Base-by-base conservation (phyloP, 2,113 vertebrate genomes). In the Machaerirhynchus nigripectus region DNA sequence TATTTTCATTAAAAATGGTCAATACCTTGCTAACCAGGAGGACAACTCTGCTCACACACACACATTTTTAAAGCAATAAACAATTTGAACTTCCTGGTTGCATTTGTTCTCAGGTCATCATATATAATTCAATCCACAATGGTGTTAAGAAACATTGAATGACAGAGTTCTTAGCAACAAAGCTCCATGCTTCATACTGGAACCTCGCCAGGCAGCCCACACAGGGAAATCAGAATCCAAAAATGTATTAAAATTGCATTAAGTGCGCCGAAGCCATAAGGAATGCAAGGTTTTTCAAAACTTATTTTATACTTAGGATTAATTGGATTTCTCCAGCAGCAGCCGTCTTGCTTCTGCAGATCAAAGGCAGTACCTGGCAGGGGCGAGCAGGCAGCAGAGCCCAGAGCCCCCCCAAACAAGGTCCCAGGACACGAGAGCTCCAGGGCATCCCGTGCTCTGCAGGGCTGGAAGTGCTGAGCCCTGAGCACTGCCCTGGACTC, bases 301-400 rank as follows among this genome's bases (percentile, higher is more conserved):
- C 9, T 7, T 49, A 33, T 68, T 71, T 93, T 56, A 16, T 57
- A 67, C 89, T 61, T 88, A 22, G 56, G 49, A 40, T 24, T 49
- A 92, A 73, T 56, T 65, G 28, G 59, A 49, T 80, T 89, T 89
- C 59, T 95, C 50, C 40, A 40, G 91, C 71, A 92, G 70, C 56
- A 27, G 39, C 49, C 0, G 0, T 1, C 23, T 24, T 23, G 8
- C 37, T 40, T 68, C 21, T 76, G 53, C 60, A 70, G 78, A 87
- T 33, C 9, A 59, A 59, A 67, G 7, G 6, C 10, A 53, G 8
- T 5, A 6, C 39, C 60, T 53, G 79, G 42, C 1, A n/a, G 22
- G 24, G 65, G n/a, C 9, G 60, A 70, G 46, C 3, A 3, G 40
- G 46, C 30, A 71, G 77, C 44, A 77, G 47, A 75, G 57, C 56